These are phyloP conservation scores for Venusia cambrica DNA, from an alignment of 2,888 invertebrate species.

Conservation along the genomic window DNA sequence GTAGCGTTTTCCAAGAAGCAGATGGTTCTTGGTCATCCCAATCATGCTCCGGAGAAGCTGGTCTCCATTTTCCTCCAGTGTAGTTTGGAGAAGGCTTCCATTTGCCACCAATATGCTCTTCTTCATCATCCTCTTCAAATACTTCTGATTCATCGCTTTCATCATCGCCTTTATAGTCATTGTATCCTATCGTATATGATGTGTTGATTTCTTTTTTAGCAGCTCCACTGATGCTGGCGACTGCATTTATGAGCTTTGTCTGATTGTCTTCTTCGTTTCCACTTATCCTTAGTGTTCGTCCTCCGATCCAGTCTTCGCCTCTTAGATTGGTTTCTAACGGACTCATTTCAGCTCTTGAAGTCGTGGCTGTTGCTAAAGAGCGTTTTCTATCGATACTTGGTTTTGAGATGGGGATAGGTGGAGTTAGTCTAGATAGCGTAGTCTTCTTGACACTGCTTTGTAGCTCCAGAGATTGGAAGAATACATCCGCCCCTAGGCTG, in stretches of 20 bases:
- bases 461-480: constrained; percentile 91
- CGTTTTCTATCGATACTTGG: constrained; percentile 50
- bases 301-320: constrained; percentile 83
- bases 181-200: constrained; percentile 61
- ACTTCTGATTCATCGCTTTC: constrained; percentile 82
- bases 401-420: constrained; percentile 62
- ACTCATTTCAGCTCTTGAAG: constrained; percentile 64
- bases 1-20: constrained; percentile 83
- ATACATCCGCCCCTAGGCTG: constrained; percentile 89
- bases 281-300: constrained; percentile 78
- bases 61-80: constrained; percentile 73
- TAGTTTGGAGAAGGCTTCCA: constrained; percentile 85
- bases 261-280: constrained; percentile 81
- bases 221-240: constrained; percentile 82
- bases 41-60: constrained; percentile 70
- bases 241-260: constrained; percentile 83
- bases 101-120: constrained; percentile 83
- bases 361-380: constrained; percentile 50
- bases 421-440: constrained; percentile 72
- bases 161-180: constrained; percentile 63
- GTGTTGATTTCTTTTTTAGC: constrained; percentile 75
- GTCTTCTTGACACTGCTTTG: constrained; percentile 86
- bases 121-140: constrained; percentile 81
- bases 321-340: constrained; percentile 67
- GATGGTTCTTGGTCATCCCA: constrained; percentile 82